Percentiles rank a stretch among this genome's conserved stretches.
Evolutionary conservation across 2,797 vertebrate genomes (phyloP).

Genomic region (Hafferia zeledoni): DNA sequence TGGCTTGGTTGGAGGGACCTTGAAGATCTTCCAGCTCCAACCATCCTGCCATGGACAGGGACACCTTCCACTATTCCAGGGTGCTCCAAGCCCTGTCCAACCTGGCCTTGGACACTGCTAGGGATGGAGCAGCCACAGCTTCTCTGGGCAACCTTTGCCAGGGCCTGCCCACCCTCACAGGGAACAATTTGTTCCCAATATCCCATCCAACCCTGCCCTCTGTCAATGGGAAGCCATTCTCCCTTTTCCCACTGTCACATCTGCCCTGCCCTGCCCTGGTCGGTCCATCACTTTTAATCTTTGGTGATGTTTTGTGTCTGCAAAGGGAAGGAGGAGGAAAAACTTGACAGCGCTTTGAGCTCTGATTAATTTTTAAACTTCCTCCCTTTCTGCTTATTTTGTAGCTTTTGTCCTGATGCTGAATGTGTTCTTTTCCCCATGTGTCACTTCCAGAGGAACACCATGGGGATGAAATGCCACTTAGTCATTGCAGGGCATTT

Average conservation of each 20-base stretch:
- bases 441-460: constrained; percentile 11
- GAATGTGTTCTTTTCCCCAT: background rate
- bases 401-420: constrained; percentile 13
- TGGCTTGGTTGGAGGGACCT: background rate
- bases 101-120: background rate
- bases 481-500: background rate
- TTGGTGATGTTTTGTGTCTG: background rate
- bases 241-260: background rate
- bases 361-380: constrained; percentile 68
- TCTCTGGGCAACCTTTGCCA: background rate
- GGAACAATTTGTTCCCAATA: background rate
- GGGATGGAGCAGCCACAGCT: background rate
- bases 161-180: background rate
- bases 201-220: background rate
- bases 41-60: background rate
- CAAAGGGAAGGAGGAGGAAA: background rate
- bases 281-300: background rate
- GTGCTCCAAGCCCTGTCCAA: accelerated
- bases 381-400: constrained; percentile 52
- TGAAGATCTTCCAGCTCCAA: background rate
- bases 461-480: background rate
- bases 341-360: background rate
- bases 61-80: background rate
- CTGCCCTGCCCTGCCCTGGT: background rate
- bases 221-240: background rate